A percentile compares a stretch with the other conserved stretches of the same genome.
Conservation (phyloP, 2,888 invertebrate species). For the Nineta flava region DNA sequence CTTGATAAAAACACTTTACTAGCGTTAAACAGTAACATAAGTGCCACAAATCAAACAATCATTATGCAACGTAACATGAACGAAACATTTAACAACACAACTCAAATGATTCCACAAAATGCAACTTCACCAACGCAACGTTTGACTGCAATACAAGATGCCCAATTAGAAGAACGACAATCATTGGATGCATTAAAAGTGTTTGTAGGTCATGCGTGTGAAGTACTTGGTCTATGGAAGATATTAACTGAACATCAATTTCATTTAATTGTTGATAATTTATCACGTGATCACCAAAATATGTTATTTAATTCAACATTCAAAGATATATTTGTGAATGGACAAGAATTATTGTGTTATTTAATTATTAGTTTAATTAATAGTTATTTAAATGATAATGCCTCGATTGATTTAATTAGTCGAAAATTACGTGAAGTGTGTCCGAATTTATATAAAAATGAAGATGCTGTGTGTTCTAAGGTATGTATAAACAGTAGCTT, state of each 20-base stretch:
- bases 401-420: constrained; percentile 85
- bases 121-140: constrained; percentile 14
- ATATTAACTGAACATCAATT: constrained; percentile 86
- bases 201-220: constrained; percentile 52
- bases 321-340: constrained; percentile 61
- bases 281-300: constrained; percentile 49
- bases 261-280: constrained; percentile 54
- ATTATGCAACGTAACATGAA: constrained; percentile 1
- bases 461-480: constrained; percentile 93
- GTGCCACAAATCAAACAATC: neutral
- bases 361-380: constrained; percentile 76
- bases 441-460: constrained; percentile 82
- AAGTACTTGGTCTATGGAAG: constrained; percentile 86
- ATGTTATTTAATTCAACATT: constrained; percentile 45
- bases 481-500: no score
- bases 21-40: constrained; percentile 14
- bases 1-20: constrained; percentile 48
- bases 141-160: constrained; percentile 25
- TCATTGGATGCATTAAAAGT: constrained; percentile 61
- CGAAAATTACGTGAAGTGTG: constrained; percentile 75
- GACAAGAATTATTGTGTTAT: constrained; percentile 57
- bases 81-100: neutral
- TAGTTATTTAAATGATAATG: constrained; percentile 87
- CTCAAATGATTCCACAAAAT: constrained; percentile 12
- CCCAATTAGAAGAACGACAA: constrained; percentile 50